Base-by-base conservation (phyloP, 2,888 invertebrate species). In the Terebella lapidaria region DNA sequence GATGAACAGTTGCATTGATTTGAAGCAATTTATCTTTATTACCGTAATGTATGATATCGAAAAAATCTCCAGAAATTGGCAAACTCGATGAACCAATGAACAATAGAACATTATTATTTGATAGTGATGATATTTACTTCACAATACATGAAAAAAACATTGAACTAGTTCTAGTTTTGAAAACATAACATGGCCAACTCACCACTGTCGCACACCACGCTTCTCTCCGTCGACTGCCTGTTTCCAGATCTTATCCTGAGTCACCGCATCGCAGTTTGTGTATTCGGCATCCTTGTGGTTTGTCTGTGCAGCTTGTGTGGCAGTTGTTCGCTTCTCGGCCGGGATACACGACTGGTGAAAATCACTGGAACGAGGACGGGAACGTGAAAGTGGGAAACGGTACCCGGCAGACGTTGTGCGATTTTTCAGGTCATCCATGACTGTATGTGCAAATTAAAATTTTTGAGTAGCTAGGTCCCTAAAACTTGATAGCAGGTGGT, bases 211-310 rank as follows among this genome's bases (percentile, higher is more conserved):
- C 5, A 22, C 28, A 10, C 10, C 28, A 27, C 22, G 26, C 22
- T 53, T 25, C 29, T 53, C 53, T 5, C 15, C 22, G 5, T 25
- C 53, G 28, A 53, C 53, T 29, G 51, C 25, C 52, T 57, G 28
- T 28, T 52, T 27, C 57, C 57, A 49, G 26, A 49, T 52, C 30
- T 51, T 30, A 35, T 57, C 1, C 30, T 57, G 29, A 20, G 52
- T 27, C 2, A 53, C 53, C 15, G 22, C 53, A 28, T 53, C 53
- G 22, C 53, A 5, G 15, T 5, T 28, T 5, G 10, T 28, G 15
- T 53, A 15, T 4, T 53, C 53, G 26, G 28, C 26, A 15, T 53
- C 27, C 10, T 22, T 10, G 22, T 22, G 24, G 15, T 22, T 22
- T 15, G 10, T 22, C 5, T 22, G 5, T 10, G 18, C 10, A 5